Conservation (phyloP, 2,888 invertebrate species). For the Cataglyphis rosenhaueri region DNA sequence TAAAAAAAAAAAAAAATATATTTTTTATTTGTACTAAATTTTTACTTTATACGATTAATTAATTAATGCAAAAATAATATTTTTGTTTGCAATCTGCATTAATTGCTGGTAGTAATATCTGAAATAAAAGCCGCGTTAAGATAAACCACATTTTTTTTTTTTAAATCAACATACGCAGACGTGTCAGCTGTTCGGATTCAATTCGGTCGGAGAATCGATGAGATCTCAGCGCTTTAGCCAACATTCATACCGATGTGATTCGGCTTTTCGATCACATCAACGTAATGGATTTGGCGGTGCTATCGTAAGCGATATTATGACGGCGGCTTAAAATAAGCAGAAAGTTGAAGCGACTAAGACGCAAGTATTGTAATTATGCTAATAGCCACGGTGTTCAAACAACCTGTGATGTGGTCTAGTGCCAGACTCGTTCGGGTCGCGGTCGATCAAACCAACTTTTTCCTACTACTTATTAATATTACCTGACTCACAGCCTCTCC, state of each 20-base stretch:
- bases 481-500: slow-evolving; percentile 70
- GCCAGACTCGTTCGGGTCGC: slow-evolving; percentile 72
- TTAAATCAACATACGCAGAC: background rate
- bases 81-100: background rate
- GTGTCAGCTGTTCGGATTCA: background rate
- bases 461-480: slow-evolving; percentile 85
- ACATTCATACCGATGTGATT: slow-evolving; percentile 80
- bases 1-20: too few species aligned
- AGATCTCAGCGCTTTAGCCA: slow-evolving; percentile 20
- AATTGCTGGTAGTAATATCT: slow-evolving; percentile 1
- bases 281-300: slow-evolving; percentile 83
- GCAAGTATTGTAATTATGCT: slow-evolving; percentile 85
- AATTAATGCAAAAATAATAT: background rate
- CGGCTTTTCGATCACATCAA: slow-evolving; percentile 82
- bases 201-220: background rate
- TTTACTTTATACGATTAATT: background rate
- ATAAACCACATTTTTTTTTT: background rate
- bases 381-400: slow-evolving; percentile 83
- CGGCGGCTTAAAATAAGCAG: slow-evolving; percentile 81
- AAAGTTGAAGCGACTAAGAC: slow-evolving; percentile 81
- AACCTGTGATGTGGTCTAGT: slow-evolving; percentile 82
- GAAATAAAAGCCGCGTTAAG: background rate
- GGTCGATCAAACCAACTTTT: slow-evolving; percentile 85
- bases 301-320: slow-evolving; percentile 80
- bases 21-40: too few species aligned